Conservation (phyloP, 2,888 invertebrate genomes). For the Melanophora roralis region DNA sequence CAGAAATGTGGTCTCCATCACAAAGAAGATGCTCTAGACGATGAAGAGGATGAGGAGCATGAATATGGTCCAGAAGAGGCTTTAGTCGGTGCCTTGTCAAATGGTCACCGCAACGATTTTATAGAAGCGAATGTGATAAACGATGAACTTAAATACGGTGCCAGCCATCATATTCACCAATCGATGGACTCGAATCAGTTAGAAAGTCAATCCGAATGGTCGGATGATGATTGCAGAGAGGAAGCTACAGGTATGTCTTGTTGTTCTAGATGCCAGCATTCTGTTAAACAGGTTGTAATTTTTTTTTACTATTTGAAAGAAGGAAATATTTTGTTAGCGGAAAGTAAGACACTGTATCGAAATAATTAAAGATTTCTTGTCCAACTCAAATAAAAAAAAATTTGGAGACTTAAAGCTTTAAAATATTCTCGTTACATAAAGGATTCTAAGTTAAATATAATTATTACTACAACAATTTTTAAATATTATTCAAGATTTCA, state of each 20-base stretch:
- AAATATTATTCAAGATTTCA: no score
- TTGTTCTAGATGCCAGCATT: neutral
- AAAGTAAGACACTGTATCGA: no score
- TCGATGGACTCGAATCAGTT: conserved; percentile 78
- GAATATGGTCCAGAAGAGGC: conserved; percentile 58
- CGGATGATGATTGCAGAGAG: conserved; percentile 82
- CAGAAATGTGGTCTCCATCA: conserved; percentile 28
- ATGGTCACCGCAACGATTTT: conserved; percentile 63
- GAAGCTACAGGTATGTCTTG: conserved; percentile 79
- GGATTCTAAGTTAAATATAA: no score
- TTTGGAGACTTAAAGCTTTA: no score
- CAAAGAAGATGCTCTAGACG: conserved; percentile 63
- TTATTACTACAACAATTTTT: no score
- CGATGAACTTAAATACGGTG: conserved; percentile 77
- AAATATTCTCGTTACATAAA: no score
- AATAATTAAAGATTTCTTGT: no score
- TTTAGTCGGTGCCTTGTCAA: conserved; percentile 62
- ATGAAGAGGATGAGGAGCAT: conserved; percentile 65
- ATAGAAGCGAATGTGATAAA: conserved; percentile 77
- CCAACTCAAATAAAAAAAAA: no score
- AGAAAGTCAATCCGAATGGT: conserved; percentile 91
- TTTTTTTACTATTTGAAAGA: no score
- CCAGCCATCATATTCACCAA: conserved; percentile 76
- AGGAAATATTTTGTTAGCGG: no score
- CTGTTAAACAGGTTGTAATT: no score